Conservation (phyloP, 2,797 vertebrate species). For the Todus mexicanus region DNA sequence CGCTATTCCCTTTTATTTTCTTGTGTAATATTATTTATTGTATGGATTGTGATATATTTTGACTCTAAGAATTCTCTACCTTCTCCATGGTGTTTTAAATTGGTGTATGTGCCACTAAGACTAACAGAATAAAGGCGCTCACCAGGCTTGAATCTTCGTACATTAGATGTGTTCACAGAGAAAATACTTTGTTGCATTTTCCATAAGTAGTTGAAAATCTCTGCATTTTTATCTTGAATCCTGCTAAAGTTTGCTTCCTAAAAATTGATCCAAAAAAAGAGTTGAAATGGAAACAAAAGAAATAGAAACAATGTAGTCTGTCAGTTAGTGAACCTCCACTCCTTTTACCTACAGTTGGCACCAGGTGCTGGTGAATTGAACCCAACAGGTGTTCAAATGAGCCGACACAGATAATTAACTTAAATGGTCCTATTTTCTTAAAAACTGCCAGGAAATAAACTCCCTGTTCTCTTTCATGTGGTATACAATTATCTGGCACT, state of each 20-base stretch:
- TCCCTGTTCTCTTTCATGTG: not conserved
- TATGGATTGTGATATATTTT: not conserved
- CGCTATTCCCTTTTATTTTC: not conserved
- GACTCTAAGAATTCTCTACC: not conserved
- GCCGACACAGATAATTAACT: constrained; percentile 46
- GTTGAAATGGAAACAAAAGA: constrained; percentile 4
- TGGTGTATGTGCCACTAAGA: not conserved
- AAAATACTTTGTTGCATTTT: not conserved
- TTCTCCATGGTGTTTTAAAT: not conserved
- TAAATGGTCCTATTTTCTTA: constrained; percentile 50
- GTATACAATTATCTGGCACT: constrained; percentile 14
- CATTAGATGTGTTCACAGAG: not conserved
- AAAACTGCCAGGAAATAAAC: constrained; percentile 33
- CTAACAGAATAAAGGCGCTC: not conserved
- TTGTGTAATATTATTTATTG: not conserved
- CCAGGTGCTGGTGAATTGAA: constrained; percentile 50
- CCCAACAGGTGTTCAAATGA: constrained; percentile 60
- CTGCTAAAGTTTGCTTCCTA: not conserved
- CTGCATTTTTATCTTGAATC: not conserved
- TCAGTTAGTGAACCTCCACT: not conserved
- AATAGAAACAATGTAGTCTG: not conserved
- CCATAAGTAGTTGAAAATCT: not conserved
- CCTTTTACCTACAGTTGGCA: not conserved
- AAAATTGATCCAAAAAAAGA: not conserved
- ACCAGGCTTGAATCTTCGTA: not conserved